Evolutionary conservation across 2,113 vertebrate genomes (phyloP).

Genomic region (Tylochromis polylepis): DNA sequence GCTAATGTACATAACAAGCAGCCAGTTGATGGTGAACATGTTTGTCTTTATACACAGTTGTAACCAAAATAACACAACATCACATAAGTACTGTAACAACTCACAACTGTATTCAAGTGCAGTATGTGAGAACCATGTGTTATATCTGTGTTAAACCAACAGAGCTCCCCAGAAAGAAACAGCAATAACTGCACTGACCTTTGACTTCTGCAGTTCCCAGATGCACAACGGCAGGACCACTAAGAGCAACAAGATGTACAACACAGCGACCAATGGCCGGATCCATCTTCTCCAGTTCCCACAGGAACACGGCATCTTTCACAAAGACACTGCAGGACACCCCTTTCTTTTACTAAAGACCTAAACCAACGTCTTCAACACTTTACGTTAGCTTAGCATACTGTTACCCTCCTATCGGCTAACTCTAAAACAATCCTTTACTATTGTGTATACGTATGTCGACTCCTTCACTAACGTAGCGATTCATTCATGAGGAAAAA

Average conservation of each 20-base stretch:
- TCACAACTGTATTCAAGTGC: not conserved
- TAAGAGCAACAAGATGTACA: conserved; percentile 84
- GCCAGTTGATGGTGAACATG: not conserved
- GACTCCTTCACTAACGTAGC: not conserved
- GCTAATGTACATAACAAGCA: not conserved
- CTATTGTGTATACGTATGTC: fast-evolving
- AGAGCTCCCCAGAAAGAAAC: not conserved
- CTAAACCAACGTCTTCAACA: not conserved
- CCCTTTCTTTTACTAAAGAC: not conserved
- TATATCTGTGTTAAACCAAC: not conserved
- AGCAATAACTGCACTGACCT: conserved; percentile 71
- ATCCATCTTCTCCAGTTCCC: conserved; percentile 96
- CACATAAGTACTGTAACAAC: not conserved
- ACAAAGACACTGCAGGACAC: not conserved
- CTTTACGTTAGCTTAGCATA: conserved; percentile 27
- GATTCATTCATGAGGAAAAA: not conserved
- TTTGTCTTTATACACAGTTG: not conserved
- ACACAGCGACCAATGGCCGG: conserved; percentile 83
- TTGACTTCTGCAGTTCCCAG: conserved; percentile 89
- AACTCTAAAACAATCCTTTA: not conserved
- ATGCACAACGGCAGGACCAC: conserved; percentile 86
- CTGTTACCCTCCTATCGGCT: not conserved
- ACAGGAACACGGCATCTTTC: conserved; percentile 88
- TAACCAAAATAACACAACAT: not conserved
- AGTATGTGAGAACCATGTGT: not conserved